Evolutionary conservation across 1,140 invertebrate species (phyloP).

Genomic region (Hyles vespertilio): DNA sequence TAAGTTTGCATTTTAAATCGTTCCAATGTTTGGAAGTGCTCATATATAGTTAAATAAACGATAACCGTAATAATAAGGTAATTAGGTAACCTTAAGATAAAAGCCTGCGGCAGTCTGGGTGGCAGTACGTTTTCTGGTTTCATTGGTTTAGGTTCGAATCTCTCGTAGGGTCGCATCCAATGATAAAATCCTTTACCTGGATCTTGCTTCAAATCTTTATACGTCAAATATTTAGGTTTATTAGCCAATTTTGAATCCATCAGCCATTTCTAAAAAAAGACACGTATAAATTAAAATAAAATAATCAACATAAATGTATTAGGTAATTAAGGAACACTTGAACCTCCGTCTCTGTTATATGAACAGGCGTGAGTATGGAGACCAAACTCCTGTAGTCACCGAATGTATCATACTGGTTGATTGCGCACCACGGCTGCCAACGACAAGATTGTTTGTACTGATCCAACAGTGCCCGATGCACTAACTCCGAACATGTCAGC

Average conservation of each 20-base stretch:
- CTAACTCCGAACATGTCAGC: constrained; percentile 46
- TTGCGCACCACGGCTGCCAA: constrained; percentile 55
- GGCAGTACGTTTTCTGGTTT: constrained; percentile 44
- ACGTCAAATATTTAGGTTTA: constrained; percentile 48
- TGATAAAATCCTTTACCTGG: constrained; percentile 62
- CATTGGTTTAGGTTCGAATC: constrained; percentile 43
- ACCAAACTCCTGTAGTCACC: constrained; percentile 51
- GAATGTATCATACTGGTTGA: constrained; percentile 57
- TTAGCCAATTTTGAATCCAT: constrained; percentile 53
- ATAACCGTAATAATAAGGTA: neutral
- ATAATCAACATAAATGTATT: neutral
- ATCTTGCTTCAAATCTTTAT: constrained; percentile 56
- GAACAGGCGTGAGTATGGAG: constrained; percentile 49
- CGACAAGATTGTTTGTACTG: constrained; percentile 43
- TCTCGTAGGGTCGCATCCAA: constrained; percentile 64
- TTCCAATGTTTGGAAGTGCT: no score
- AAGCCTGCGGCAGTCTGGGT: constrained; percentile 46
- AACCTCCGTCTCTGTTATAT: constrained; percentile 54
- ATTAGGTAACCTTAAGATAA: constrained; percentile 39
- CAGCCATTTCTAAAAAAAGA: constrained; percentile 51
- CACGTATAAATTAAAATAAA: no score
- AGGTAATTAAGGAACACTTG: neutral
- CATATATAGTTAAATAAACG: no score
- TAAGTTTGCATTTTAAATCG: no score
- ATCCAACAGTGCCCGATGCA: constrained; percentile 45